These are phyloP conservation scores for Danio choprae DNA, from an alignment of 2,797 vertebrate genomes.

Conservation along the genomic window DNA sequence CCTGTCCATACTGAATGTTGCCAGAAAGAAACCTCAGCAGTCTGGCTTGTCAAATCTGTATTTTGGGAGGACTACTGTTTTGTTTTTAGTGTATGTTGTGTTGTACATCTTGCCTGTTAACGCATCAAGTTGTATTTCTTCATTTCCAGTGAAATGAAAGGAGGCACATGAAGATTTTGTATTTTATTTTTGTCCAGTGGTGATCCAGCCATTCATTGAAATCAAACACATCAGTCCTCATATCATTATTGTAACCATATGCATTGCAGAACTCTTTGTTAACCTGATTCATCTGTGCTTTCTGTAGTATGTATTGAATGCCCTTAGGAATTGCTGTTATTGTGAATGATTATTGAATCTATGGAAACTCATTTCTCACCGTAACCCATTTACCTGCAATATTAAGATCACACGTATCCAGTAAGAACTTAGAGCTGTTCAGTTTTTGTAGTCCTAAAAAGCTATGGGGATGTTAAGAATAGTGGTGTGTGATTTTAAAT, in stretches of 20 bases:
- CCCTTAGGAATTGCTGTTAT: background rate
- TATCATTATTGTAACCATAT: conserved; percentile 17
- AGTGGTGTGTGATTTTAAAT: background rate
- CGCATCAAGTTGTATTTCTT: background rate
- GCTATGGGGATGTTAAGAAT: background rate
- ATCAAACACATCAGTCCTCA: conserved; percentile 16
- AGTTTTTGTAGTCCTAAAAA: conserved; percentile 2
- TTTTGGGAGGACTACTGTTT: conserved; percentile 20
- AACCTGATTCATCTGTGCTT: background rate
- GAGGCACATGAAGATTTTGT: conserved; percentile 3
- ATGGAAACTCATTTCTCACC: background rate
- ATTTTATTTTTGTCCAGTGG: conserved; percentile 11
- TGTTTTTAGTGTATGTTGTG: conserved; percentile 6
- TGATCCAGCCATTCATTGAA: background rate
- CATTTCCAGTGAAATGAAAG: background rate
- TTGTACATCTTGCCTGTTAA: conserved; percentile 2
- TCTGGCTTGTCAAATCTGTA: conserved; percentile 12
- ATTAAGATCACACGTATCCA: background rate
- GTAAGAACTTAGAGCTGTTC: background rate
- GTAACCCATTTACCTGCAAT: conserved; percentile 48
- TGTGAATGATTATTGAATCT: conserved; percentile 7
- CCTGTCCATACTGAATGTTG: conserved; percentile 34
- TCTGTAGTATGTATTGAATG: background rate
- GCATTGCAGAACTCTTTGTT: conserved; percentile 7
- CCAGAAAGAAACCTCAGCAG: conserved; percentile 25